These are phyloP conservation scores for Pempheris klunzingeri DNA, from an alignment of 2,797 vertebrate species.

Conservation along the genomic window DNA sequence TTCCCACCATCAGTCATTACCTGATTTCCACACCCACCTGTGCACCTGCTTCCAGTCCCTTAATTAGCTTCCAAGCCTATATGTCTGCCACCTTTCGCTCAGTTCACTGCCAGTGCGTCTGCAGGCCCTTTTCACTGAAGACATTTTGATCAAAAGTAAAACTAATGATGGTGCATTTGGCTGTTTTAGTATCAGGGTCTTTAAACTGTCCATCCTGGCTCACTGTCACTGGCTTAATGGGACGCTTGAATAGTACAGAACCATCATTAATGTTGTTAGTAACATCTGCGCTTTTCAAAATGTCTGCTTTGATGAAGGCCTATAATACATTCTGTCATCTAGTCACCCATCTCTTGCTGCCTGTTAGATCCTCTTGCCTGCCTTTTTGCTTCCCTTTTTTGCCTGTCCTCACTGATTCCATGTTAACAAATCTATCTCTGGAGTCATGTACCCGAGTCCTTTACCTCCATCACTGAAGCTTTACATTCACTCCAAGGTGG, in stretches of 20 bases:
- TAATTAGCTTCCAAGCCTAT: conserved; percentile 18
- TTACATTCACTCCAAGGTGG: not conserved
- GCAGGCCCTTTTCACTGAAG: not conserved
- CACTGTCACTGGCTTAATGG: not conserved
- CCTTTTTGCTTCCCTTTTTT: not conserved
- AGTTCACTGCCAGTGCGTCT: not conserved
- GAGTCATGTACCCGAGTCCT: not conserved
- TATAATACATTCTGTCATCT: not conserved
- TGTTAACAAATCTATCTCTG: not conserved
- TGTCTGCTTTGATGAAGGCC: not conserved
- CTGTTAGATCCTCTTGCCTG: not conserved
- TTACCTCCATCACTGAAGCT: not conserved
- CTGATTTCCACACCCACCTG: not conserved
- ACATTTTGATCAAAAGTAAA: not conserved
- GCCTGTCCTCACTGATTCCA: not conserved
- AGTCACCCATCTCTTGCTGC: no score
- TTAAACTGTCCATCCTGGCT: not conserved
- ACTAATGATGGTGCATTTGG: not conserved
- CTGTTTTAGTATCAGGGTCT: not conserved
- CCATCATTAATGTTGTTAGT: no score
- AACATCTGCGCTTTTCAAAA: not conserved
- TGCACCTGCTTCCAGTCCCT: conserved; percentile 4
- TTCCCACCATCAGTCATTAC: conserved; percentile 6
- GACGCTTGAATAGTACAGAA: not conserved
- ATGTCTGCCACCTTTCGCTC: not conserved